Evolutionary conservation across 2,888 invertebrate species (phyloP).

Genomic region (Nomada hirtipes): DNA sequence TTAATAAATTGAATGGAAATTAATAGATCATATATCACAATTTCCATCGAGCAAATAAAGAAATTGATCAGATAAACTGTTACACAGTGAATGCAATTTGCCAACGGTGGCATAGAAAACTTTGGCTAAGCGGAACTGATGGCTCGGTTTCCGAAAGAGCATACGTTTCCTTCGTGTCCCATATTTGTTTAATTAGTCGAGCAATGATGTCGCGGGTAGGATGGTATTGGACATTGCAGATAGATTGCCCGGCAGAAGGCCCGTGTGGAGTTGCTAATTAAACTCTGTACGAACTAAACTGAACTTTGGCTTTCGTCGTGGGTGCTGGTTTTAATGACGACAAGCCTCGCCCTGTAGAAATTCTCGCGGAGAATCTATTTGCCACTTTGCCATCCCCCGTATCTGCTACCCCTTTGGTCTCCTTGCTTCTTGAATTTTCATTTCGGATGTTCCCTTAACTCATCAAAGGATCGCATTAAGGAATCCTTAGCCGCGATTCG

Average conservation of each 20-base stretch:
- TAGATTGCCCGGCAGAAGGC: constrained; percentile 75
- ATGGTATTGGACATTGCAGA: constrained; percentile 72
- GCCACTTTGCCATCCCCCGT: constrained; percentile 40
- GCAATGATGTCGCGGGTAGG: constrained; percentile 42
- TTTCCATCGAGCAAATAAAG: neutral
- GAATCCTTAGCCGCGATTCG: neutral
- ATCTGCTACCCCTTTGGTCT: neutral
- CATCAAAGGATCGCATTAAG: constrained; percentile 5
- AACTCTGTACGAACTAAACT: constrained; percentile 71
- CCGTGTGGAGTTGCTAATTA: constrained; percentile 78
- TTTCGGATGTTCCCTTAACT: neutral
- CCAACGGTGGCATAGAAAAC: neutral
- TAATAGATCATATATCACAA: neutral
- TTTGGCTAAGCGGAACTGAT: constrained; percentile 5
- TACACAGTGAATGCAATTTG: neutral
- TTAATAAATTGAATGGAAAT: too few relatives aligned
- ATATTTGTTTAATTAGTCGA: constrained; percentile 71
- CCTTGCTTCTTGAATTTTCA: neutral
- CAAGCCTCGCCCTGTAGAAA: constrained; percentile 33
- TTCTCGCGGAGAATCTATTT: constrained; percentile 54
- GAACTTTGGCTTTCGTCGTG: constrained; percentile 52
- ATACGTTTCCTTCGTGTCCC: constrained; percentile 47
- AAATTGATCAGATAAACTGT: neutral
- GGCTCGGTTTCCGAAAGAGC: constrained; percentile 27
- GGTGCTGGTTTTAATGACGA: constrained; percentile 49